Base-by-base conservation (phyloP, 2,888 invertebrate genomes). In the Ophion obscuratus region DNA sequence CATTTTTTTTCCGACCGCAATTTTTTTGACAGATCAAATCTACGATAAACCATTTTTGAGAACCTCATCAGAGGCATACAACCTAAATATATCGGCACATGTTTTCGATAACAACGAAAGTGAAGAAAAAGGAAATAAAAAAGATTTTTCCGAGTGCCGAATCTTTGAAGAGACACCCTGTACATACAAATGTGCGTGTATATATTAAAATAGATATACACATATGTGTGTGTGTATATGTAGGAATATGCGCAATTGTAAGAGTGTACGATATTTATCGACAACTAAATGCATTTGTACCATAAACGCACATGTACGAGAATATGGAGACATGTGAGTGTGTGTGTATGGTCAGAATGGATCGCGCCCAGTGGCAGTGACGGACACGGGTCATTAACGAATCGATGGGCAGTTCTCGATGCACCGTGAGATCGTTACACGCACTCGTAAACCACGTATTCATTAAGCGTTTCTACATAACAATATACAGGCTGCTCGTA, bases 321-420 rank as follows among this genome's bases (percentile, higher is more conserved):
- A 9, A n/a, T 20, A 74, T 27, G 59, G 2, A 53, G n/a, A 61
- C 17, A 75, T 57, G 14, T 61, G 44, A 47, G 7, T 75, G 40
- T 77, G 5, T 57, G 11, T 61, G 59, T 78, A 68, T 24, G 53
- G 75, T 68, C 40, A 47, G 68, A 76, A 78, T 44, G 67, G 61
- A 84, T 83, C 68, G 76, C 71, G 61, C 67, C n/a, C 81, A 47
- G 73, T 68, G 82, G 74, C 77, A 70, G 53, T 77, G 64, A 85
- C 82, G 83, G 87, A 87, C 87, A 88, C 87, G 88, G 87, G 81
- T 80, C 85, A 87, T 88, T 88, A 88, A 88, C 88, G 88, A 88
- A 88, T 87, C 88, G 87, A 87, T 84, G 84, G 75, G 47, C 36
- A 82, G 76, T 71, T 59, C 76, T 84, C 79, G 66, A 40, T 67